phyloP scores from a whole-genome alignment of 2,113 vertebrate genomes.

The Antechinus flavipes region DNA sequence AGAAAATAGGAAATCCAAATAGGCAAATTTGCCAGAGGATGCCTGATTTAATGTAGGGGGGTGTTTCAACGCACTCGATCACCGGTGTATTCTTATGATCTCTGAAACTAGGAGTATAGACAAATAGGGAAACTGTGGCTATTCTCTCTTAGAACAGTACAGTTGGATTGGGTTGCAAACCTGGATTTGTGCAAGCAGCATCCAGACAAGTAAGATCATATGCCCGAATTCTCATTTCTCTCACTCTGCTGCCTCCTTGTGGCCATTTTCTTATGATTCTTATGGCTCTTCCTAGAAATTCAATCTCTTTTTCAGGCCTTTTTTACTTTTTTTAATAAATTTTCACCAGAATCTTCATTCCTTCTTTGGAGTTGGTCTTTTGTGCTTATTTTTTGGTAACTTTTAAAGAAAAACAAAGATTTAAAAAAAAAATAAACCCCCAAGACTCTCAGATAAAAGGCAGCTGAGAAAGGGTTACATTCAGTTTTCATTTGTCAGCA shows the following conservation, averaged over 20 bases:
- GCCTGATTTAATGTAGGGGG: neutral
- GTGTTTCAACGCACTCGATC: neutral
- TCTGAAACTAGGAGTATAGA: neutral
- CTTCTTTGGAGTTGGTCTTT: constrained; percentile 18
- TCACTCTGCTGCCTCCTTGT: neutral
- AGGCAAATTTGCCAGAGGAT: neutral
- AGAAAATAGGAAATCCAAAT: neutral
- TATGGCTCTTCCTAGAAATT: neutral
- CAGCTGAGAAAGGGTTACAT: constrained; percentile 12
- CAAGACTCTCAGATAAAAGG: neutral
- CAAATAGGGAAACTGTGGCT: neutral
- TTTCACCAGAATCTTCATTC: neutral
- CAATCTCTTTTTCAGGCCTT: neutral
- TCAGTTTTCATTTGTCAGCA: constrained; percentile 11
- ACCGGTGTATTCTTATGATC: neutral
- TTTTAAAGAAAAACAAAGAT: constrained; percentile 12
- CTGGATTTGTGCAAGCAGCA: neutral
- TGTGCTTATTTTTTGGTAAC: constrained; percentile 19
- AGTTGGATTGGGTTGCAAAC: neutral
- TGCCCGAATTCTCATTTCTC: rapidly evolving
- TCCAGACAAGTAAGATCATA: neutral
- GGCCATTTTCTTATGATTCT: rapidly evolving
- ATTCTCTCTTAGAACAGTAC: neutral
- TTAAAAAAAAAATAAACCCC: neutral
- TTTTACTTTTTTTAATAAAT: neutral